Evolutionary conservation across 2,113 vertebrate species (phyloP), one percentile per base, ranked within the genome.

Genomic region (Callopanchax toddi): DNA sequence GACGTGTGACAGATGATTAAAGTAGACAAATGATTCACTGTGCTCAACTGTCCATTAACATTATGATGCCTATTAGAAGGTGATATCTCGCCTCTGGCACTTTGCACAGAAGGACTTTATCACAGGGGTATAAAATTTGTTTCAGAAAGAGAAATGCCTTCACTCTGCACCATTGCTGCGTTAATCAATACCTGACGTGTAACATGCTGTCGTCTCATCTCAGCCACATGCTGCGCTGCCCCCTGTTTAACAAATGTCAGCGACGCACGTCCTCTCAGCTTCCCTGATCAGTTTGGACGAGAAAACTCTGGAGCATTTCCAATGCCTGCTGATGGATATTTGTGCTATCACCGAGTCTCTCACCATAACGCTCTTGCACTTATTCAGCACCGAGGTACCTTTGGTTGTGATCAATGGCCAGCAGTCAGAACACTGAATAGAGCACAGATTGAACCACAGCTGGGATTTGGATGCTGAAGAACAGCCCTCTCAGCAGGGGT

Each of bases 401-500:
- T 37, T 74, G 78, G 84, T 81, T 72, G 61, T 90, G 91, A 95
- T 95, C 93, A 84, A 93, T 95, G 89, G 65, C 74, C 78, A 22
- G 26, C 89, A 81, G 89, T 86, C 78, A 83, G 85, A 79, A 84
- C 60, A 71, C 79, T 86, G 86, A 91, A 92, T 87, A 79, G 85
- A 90, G 88, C 58, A 80, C 76, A 85, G 86, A 91, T 93, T 93
- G 89, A 93, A 89, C 82, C 78, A 67, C 87, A 88, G 80, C 87
- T 89, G 83, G 88, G 87, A 88, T 84, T 88, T 80, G 61, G 72
- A 87, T 81, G 81, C 81, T 69, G 76, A 78, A 73, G 83, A 88
- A 88, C 70, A 85, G 85, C 82, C 78, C 86, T 86, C 86, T 88
- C 86, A 79, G 79, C 58, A 84, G 75, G 55, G 72, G 78, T 54